Conservation (phyloP, 1,140 invertebrate genomes). For the Bombus pascuorum region DNA sequence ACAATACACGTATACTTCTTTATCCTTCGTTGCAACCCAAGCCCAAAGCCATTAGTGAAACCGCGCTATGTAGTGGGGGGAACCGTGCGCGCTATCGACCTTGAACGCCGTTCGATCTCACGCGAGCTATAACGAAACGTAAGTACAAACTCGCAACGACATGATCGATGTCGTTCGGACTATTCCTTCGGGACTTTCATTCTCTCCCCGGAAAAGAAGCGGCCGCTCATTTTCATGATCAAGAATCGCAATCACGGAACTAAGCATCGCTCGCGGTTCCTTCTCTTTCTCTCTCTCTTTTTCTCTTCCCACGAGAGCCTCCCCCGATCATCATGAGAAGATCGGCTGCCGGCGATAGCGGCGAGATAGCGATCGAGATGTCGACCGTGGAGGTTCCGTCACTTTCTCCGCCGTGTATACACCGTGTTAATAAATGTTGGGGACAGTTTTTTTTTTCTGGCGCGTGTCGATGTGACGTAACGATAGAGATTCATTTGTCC, state of each 20-base stretch:
- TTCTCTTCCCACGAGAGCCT: conserved; percentile 74
- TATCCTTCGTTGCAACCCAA: background rate
- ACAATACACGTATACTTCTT: background rate
- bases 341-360: conserved; percentile 74
- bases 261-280: conserved; percentile 43
- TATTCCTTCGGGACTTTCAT: conserved; percentile 39
- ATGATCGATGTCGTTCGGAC: conserved; percentile 12
- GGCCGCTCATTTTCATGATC: conserved; percentile 55
- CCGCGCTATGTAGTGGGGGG: background rate
- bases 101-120: background rate
- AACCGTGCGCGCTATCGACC: background rate
- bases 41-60: background rate
- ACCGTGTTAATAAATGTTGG: conserved; percentile 38
- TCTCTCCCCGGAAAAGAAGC: conserved; percentile 34
- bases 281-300: conserved; percentile 45
- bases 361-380: conserved; percentile 77
- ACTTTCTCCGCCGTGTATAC: conserved; percentile 75
- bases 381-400: conserved; percentile 73
- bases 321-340: conserved; percentile 72
- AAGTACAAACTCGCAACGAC: background rate
- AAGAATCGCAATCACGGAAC: conserved; percentile 60
- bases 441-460: conserved; percentile 3
- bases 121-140: background rate
- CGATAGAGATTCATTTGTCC: background rate
- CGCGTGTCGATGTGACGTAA: background rate